Conservation (phyloP, 2,113 vertebrate species). For the Raphicerus campestris region DNA sequence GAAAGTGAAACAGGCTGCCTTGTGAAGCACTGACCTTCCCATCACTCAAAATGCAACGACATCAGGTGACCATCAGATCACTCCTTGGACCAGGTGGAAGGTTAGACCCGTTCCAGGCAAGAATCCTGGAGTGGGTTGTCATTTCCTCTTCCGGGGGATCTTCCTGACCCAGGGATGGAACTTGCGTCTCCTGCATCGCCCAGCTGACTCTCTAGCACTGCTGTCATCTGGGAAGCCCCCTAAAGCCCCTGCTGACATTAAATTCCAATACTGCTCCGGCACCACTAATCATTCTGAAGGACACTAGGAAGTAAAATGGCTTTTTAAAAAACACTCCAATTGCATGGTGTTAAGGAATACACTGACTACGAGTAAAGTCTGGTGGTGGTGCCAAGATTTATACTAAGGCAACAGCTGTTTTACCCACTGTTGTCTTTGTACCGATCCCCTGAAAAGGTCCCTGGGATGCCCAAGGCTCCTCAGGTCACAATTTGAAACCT, state of each 20-base stretch:
- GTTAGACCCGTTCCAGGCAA: background rate
- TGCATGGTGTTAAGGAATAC: background rate
- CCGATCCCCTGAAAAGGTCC: background rate
- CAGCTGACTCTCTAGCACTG: background rate
- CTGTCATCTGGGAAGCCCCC: background rate
- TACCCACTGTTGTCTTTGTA: background rate
- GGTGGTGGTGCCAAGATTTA: background rate
- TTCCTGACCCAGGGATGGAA: background rate
- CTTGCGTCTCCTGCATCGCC: background rate
- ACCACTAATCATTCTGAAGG: background rate
- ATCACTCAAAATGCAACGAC: background rate
- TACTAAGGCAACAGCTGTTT: background rate
- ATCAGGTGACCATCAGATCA: background rate
- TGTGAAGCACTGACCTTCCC: background rate
- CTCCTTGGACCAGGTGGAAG: background rate
- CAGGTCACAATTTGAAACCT: background rate
- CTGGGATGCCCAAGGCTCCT: background rate
- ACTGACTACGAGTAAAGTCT: rapidly evolving
- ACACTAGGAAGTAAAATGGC: background rate
- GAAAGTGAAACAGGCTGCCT: background rate
- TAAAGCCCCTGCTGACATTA: background rate
- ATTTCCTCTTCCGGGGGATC: background rate
- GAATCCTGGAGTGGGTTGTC: background rate
- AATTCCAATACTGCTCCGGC: background rate
- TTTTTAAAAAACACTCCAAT: background rate